phyloP scores from a whole-genome alignment of 92 coral and sea anemone genomes.

The Meandrina meandrites region DNA sequence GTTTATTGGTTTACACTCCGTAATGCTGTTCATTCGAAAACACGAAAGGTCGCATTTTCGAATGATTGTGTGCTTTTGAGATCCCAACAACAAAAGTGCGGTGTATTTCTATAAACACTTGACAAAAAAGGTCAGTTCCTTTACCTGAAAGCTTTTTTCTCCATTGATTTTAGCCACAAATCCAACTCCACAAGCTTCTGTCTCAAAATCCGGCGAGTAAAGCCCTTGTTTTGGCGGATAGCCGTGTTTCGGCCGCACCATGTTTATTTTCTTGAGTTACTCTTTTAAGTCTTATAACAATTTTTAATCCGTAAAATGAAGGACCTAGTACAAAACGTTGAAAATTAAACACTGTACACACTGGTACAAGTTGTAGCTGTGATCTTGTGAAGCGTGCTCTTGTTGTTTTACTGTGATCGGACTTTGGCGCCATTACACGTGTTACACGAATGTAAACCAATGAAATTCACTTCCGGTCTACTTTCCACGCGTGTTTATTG shows the following conservation, averaged over 20 bases:
- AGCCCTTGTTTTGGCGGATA: constrained; percentile 88
- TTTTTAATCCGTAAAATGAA: too few relatives aligned
- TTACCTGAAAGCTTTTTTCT: constrained; percentile 77
- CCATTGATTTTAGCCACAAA: constrained; percentile 96
- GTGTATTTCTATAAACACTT: not conserved
- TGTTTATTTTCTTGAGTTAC: not conserved
- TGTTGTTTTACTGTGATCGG: not conserved
- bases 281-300: not conserved
- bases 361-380: not conserved
- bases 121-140: not conserved
- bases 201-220: constrained; percentile 89
- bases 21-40: not conserved
- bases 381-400: not conserved
- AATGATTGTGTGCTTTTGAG: not conserved
- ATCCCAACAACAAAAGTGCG: not conserved
- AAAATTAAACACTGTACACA: not conserved
- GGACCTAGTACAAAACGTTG: not conserved
- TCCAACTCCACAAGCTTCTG: constrained; percentile 93
- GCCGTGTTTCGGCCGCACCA: constrained; percentile 73
- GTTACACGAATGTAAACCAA: not conserved
- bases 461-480: constrained; percentile 5
- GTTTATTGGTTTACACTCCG: not conserved
- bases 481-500: not conserved
- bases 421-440: constrained; percentile 40
- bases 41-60: not conserved